phyloP scores from a whole-genome alignment of 2,888 invertebrate species.

The Agriopis leucophaearia region DNA sequence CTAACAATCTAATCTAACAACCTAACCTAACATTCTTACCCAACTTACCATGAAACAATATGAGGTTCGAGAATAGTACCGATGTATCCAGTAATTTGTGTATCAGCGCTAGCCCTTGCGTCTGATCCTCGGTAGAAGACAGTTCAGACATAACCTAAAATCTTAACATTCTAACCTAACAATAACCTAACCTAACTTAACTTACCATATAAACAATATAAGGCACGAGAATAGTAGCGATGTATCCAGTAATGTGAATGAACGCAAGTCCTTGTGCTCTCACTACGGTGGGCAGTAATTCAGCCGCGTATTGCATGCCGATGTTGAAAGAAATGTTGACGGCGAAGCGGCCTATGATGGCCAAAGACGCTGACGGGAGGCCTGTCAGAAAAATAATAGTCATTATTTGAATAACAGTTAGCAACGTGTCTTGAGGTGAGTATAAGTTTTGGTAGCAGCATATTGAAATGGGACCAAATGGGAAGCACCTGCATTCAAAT shows the following conservation, averaged over 20 bases:
- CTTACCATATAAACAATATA: slow-evolving; percentile 96
- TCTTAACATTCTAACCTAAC: too few relatives aligned
- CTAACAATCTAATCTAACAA: neutral
- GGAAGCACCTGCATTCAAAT: too few relatives aligned
- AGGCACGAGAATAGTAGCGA: slow-evolving; percentile 92
- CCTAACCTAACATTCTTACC: neutral
- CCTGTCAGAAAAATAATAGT: slow-evolving; percentile 74
- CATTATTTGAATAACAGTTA: neutral
- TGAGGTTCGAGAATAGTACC: slow-evolving; percentile 94
- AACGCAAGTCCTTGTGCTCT: slow-evolving; percentile 94
- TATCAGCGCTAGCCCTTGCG: slow-evolving; percentile 93
- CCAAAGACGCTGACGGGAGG: slow-evolving; percentile 90
- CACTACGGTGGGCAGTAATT: slow-evolving; percentile 94
- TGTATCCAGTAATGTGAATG: slow-evolving; percentile 94
- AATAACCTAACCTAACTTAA: too few relatives aligned
- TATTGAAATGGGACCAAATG: too few relatives aligned
- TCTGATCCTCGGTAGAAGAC: slow-evolving; percentile 93
- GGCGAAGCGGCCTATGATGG: slow-evolving; percentile 93
- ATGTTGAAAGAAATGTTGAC: slow-evolving; percentile 96
- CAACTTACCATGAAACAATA: slow-evolving; percentile 90
- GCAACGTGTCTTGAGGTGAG: too few relatives aligned
- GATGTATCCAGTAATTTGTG: slow-evolving; percentile 94
- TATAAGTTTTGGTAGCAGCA: too few relatives aligned
- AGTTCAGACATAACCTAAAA: slow-evolving; percentile 85
- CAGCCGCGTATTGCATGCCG: slow-evolving; percentile 95